phyloP scores from a whole-genome alignment of 2,888 invertebrate genomes.

The Acanthopleura granulata region DNA sequence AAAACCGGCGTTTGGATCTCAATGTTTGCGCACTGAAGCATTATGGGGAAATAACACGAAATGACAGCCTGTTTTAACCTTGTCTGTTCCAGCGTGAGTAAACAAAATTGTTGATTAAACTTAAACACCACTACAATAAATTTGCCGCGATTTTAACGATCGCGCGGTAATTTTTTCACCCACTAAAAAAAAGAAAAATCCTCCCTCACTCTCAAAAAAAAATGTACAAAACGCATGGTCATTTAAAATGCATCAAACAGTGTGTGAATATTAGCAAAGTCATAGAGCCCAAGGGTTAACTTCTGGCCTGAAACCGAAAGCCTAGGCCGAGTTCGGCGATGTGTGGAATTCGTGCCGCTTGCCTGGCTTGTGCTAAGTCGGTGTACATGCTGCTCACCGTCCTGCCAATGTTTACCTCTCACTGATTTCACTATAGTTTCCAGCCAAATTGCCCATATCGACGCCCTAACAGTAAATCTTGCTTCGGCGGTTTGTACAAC shows the following conservation, averaged over 20 bases:
- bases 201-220: too few relatives aligned
- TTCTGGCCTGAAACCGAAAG: too few relatives aligned
- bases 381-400: background rate
- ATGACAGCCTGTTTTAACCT: too few relatives aligned
- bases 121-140: too few relatives aligned
- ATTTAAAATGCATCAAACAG: too few relatives aligned
- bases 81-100: background rate
- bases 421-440: conserved; percentile 4
- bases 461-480: conserved; percentile 3
- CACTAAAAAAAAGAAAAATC: too few relatives aligned
- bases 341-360: background rate
- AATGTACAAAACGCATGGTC: too few relatives aligned
- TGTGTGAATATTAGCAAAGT: too few relatives aligned
- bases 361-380: background rate
- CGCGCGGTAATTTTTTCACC: too few relatives aligned
- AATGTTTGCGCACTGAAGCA: background rate
- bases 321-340: background rate
- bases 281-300: too few relatives aligned
- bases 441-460: background rate
- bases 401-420: background rate
- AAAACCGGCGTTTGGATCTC: background rate
- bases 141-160: too few relatives aligned
- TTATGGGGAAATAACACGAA: background rate
- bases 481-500: background rate
- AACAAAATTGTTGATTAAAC: background rate